phyloP scores from a whole-genome alignment of 2,113 vertebrate species.

The Spea multiplicata region DNA sequence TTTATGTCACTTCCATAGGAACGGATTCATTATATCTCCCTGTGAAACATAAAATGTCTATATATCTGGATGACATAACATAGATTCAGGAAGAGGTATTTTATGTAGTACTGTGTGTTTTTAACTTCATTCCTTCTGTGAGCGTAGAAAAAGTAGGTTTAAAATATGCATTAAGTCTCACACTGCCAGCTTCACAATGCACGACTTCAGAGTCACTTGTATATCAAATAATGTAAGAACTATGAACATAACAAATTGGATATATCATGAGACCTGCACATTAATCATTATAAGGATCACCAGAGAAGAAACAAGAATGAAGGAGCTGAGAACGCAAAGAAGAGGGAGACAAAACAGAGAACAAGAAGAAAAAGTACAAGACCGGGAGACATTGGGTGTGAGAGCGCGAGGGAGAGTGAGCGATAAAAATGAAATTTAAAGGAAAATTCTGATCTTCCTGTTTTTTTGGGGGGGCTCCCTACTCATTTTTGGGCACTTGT shows the following conservation, averaged over 20 bases:
- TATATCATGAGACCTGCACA: constrained; percentile 25
- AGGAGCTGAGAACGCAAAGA: too few species aligned
- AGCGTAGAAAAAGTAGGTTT: background rate
- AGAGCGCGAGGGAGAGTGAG: too few species aligned
- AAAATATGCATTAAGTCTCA: constrained; percentile 21
- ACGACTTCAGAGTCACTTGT: constrained; percentile 50
- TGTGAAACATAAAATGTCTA: background rate
- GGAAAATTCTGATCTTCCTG: too few species aligned
- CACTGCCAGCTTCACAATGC: constrained; percentile 40
- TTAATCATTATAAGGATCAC: constrained; percentile 47
- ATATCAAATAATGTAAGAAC: constrained; percentile 37
- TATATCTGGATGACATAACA: background rate
- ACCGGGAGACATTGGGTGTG: too few species aligned
- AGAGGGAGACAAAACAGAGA: too few species aligned
- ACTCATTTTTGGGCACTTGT: too few species aligned
- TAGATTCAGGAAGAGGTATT: background rate
- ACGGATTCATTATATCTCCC: background rate
- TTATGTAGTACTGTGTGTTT: background rate
- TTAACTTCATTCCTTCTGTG: background rate
- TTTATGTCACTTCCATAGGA: background rate
- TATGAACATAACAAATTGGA: constrained; percentile 52
- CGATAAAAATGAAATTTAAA: too few species aligned
- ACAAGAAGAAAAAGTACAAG: too few species aligned
- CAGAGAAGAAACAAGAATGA: too few species aligned
- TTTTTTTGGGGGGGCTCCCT: too few species aligned